Evolutionary conservation across 2,113 vertebrate genomes (phyloP), one percentile per base, ranked within the genome.

Genomic region (Cinclus mexicanus): DNA sequence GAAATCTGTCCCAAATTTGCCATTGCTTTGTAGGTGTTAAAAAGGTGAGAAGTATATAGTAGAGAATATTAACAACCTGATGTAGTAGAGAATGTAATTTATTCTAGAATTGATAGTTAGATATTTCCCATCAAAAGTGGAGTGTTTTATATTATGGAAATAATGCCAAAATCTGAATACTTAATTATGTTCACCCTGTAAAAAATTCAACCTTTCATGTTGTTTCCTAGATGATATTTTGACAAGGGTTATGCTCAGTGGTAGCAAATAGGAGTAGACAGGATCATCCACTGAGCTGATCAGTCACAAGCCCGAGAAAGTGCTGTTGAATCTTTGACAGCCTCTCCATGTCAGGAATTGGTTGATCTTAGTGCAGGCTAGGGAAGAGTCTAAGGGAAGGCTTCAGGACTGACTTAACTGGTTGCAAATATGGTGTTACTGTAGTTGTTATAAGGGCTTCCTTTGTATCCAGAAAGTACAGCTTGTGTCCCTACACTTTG

Each of bases 391-490:
- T 24, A 28, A 72, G 59, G 28, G 26, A 65, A 74, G 55, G 63
- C 78, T 85, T 31, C 49, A 39, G 23, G 57, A 59, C 70, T 77
- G 78, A 85, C 70, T 78, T 63, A 83, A 61, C 75, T 1, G 3
- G 81, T 93, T 7, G 4, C 67, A 64, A 91, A 52, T 65, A 35
- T 9, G 10, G 39, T 63, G 10, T 87, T 92, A 55, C 28, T 84
- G 69, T 60, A 41, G 74, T 33, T 91, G 63, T 23, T 87, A 24
- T 42, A 10, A 94, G 87, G 81, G 52, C 47, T 89, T 92, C 75
- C 78, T 93, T 95, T 93, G 57, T 95, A 77, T 76, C 46, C 59
- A 77, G 53, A 83, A 93, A 88, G 70, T 91, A 89, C 84, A 89
- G 88, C 89, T 85, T 93, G 87, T 71, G 49, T 95, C 23, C 10